Conservation (phyloP, 1,140 invertebrate genomes). For the Drosophila pachea region DNA sequence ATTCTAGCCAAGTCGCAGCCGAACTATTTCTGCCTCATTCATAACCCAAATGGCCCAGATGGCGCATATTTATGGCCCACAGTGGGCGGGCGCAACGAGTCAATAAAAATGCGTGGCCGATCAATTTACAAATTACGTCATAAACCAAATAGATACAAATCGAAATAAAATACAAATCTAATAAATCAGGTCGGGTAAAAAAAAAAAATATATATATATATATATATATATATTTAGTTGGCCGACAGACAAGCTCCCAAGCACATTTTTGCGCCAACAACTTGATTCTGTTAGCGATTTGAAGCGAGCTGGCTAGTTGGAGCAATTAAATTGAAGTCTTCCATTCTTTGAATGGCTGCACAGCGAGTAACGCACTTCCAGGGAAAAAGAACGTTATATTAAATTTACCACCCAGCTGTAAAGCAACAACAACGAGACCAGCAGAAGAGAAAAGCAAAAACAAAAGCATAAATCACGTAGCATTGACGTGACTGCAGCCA, state of each 20-base stretch:
- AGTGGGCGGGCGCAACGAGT: slow-evolving; percentile 22
- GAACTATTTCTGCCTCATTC: slow-evolving; percentile 41
- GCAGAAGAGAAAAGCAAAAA: slow-evolving; percentile 30
- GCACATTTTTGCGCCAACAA: slow-evolving; percentile 11
- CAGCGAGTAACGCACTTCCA: slow-evolving; percentile 49
- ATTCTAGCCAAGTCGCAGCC: not conserved
- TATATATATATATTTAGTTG: too few species aligned
- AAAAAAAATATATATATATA: too few species aligned
- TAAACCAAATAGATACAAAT: slow-evolving; percentile 17
- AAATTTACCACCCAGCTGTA: slow-evolving; percentile 56
- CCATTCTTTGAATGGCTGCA: slow-evolving; percentile 39
- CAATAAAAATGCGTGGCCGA: slow-evolving; percentile 63
- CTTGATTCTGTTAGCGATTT: slow-evolving; percentile 25
- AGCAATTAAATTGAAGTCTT: slow-evolving; percentile 39
- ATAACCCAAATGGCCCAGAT: slow-evolving; percentile 42
- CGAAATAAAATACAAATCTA: too few species aligned
- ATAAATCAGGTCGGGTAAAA: too few species aligned
- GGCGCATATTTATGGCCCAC: slow-evolving; percentile 48
- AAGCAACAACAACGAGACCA: slow-evolving; percentile 28
- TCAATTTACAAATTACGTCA: slow-evolving; percentile 67
- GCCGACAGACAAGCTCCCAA: not conserved
- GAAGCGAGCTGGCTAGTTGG: slow-evolving; percentile 18
- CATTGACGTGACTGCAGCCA: slow-evolving; percentile 70
- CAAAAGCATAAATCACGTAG: slow-evolving; percentile 47
- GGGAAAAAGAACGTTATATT: slow-evolving; percentile 71